Percentiles rank a stretch among this genome's conserved stretches.
Evolutionary conservation across 1,140 invertebrate genomes (phyloP).

Genomic region (Oscheius sp.): DNA sequence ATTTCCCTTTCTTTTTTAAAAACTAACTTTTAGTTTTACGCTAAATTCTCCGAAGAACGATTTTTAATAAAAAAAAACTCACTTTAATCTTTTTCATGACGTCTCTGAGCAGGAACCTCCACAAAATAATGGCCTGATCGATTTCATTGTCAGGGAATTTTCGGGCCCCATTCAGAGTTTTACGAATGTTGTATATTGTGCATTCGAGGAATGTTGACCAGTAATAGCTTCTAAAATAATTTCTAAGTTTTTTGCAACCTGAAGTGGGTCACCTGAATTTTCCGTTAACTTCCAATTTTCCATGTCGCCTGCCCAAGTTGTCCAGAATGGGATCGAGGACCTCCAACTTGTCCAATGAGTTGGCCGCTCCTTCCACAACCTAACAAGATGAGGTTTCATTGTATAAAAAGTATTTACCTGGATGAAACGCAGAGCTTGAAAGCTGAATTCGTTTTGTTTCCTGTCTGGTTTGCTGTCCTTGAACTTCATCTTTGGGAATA

Average conservation of each 20-base stretch:
- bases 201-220: constrained; percentile 43
- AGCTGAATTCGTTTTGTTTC: constrained; percentile 39
- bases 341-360: constrained; percentile 26
- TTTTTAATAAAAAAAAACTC: constrained; percentile 7
- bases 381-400: neutral
- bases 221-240: constrained; percentile 38
- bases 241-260: neutral
- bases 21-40: neutral
- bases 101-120: constrained; percentile 31
- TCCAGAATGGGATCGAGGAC: constrained; percentile 40
- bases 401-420: constrained; percentile 7
- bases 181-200: constrained; percentile 34
- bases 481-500: constrained; percentile 41
- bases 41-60: neutral
- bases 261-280: constrained; percentile 18
- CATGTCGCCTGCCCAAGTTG: constrained; percentile 40
- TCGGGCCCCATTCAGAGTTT: constrained; percentile 15
- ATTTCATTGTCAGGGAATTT: constrained; percentile 27
- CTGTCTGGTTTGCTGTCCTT: constrained; percentile 21
- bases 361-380: constrained; percentile 38
- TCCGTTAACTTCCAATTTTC: constrained; percentile 39
- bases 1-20: no score
- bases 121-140: constrained; percentile 36
- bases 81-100: constrained; percentile 42
- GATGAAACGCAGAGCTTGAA: constrained; percentile 41